phyloP scores from a whole-genome alignment of 2,113 vertebrate species.

The Canis aureus region DNA sequence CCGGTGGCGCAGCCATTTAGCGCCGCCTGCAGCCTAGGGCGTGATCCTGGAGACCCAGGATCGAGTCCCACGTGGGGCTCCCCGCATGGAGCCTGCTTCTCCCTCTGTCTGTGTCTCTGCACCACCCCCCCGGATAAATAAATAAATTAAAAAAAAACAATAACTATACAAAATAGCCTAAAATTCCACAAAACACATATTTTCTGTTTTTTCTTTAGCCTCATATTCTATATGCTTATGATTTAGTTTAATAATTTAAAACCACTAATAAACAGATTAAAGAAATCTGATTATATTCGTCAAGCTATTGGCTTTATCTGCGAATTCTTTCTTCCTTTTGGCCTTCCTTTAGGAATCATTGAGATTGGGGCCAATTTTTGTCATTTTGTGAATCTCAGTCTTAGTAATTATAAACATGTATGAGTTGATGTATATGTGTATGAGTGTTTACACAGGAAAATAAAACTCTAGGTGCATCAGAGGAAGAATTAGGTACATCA shows the following conservation, averaged over 20 bases:
- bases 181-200: background rate
- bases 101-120: too few species aligned
- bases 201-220: background rate
- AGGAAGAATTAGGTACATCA: background rate
- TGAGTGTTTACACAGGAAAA: background rate
- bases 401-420: background rate
- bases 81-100: too few species aligned
- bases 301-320: background rate
- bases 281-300: background rate
- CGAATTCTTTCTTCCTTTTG: background rate
- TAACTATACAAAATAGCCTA: background rate
- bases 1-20: too few species aligned
- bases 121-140: too few species aligned
- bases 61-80: too few species aligned
- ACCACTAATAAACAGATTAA: background rate
- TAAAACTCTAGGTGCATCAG: background rate
- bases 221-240: background rate
- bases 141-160: background rate
- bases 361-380: background rate
- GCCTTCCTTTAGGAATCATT: background rate
- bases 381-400: background rate
- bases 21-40: too few species aligned
- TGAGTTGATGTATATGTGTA: background rate
- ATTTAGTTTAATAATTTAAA: constrained; percentile 1
- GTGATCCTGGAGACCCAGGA: too few species aligned